Evolutionary conservation across 2,113 vertebrate species (phyloP).

Genomic region (Nothobranchius furzeri): DNA sequence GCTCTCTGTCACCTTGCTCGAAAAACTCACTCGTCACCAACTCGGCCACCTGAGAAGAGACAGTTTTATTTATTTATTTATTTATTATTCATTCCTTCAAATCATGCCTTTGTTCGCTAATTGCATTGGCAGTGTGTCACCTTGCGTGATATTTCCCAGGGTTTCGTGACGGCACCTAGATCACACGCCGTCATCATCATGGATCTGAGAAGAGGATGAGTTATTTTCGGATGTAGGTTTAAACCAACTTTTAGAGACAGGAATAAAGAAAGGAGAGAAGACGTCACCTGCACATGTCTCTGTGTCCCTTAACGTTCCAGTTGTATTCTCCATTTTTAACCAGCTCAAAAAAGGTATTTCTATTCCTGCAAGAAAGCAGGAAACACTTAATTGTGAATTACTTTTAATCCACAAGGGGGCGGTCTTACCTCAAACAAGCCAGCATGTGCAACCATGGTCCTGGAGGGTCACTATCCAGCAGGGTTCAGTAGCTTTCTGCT

Average conservation of each 20-base stretch:
- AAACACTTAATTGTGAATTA: constrained; percentile 22
- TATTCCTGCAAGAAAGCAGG: constrained; percentile 82
- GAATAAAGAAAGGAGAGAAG: neutral
- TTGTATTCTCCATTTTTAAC: constrained; percentile 93
- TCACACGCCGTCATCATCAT: constrained; percentile 99
- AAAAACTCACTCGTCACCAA: constrained; percentile 99
- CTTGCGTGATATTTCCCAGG: constrained; percentile 99
- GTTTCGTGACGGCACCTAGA: constrained; percentile 98
- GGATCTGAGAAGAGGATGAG: constrained; percentile 82
- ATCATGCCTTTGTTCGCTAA: neutral
- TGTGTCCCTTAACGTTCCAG: constrained; percentile 91
- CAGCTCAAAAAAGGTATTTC: constrained; percentile 94
- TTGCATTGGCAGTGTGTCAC: constrained; percentile 69
- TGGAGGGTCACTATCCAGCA: too few relatives aligned
- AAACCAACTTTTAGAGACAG: neutral
- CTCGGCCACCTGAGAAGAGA: constrained; percentile 89
- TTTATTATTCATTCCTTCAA: neutral
- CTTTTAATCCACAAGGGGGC: constrained; percentile 68
- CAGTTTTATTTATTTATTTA: neutral
- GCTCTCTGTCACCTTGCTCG: constrained; percentile 97
- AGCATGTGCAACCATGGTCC: too few relatives aligned
- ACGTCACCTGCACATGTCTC: constrained; percentile 92
- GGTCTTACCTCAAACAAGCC: constrained; percentile 51
- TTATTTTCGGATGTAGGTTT: constrained; percentile 1
- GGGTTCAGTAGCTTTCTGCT: too few relatives aligned